A percentile compares a stretch with the other conserved stretches of the same genome.
Conservation (phyloP, 2,797 vertebrate genomes). For the Nannoperca obscura region DNA sequence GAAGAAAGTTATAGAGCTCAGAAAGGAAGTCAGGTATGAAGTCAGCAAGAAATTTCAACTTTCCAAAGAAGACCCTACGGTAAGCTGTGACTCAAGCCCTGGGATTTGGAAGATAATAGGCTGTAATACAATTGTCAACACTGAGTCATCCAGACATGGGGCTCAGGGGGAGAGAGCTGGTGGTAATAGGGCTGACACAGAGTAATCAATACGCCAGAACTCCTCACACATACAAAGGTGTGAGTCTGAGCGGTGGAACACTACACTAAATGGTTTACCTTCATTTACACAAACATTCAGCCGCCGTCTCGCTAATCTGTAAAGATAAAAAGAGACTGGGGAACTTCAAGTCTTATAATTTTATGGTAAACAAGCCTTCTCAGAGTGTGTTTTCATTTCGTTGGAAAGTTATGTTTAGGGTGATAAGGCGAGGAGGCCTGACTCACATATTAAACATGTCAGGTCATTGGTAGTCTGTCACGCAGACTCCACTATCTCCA, state of each 20-base stretch:
- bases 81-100: slow-evolving; percentile 49
- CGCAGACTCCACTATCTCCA: slow-evolving; percentile 10
- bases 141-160: slow-evolving; percentile 63
- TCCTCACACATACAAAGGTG: slow-evolving; percentile 46
- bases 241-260: slow-evolving; percentile 51
- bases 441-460: slow-evolving; percentile 36
- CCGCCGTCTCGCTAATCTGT: slow-evolving; percentile 23
- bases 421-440: slow-evolving; percentile 25
- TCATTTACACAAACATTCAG: slow-evolving; percentile 54
- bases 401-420: slow-evolving; percentile 37
- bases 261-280: slow-evolving; percentile 48
- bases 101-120: slow-evolving; percentile 72
- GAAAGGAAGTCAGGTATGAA: slow-evolving; percentile 52
- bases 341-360: slow-evolving; percentile 31
- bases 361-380: slow-evolving; percentile 45
- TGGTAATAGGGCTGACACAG: slow-evolving; percentile 64
- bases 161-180: slow-evolving; percentile 57
- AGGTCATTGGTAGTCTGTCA: neutral
- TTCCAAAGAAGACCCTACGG: slow-evolving; percentile 43
- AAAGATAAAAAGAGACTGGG: slow-evolving; percentile 44
- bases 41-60: slow-evolving; percentile 57
- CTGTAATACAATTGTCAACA: slow-evolving; percentile 75
- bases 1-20: slow-evolving; percentile 5
- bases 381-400: slow-evolving; percentile 38
- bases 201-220: slow-evolving; percentile 74